Evolutionary conservation across 2,888 invertebrate species (phyloP), one percentile per base, ranked within the genome.

Genomic region (Amphipyra tragopoginis): DNA sequence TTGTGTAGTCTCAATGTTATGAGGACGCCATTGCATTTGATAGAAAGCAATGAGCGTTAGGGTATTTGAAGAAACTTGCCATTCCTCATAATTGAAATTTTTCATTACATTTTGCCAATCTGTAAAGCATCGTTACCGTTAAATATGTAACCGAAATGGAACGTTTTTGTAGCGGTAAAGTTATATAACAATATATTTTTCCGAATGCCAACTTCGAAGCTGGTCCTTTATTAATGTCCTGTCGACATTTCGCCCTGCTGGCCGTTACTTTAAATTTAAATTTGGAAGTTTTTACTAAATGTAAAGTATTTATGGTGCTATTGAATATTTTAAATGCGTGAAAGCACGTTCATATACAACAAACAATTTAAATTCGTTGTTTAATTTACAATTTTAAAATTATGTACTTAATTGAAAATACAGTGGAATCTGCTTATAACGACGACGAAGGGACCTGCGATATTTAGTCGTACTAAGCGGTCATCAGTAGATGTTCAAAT

Each of bases 191-290:
- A 67, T 72, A 58, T 67, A 77, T 74, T 60, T 66, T 61, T 48
- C 55, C 54, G 68, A 63, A 74, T 50, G 50, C 43, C 56, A 62
- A 53, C 39, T 68, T 65, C 58, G 64, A 53, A 62, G 61, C 54
- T 55, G 45, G 53, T 44, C 51, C n/a, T 64, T 73, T 48, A 77
- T 73, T 77, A 73, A 72, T 73, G 64, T 50, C 45, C 74, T 68
- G 74, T 59, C 77, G 64, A 73, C 74, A 68, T 77, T 51, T 51
- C 51, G 56, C 57, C 43, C 74, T 53, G 58, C 58, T 65, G 61
- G 77, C 50, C 64, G 48, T 45, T 40, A 53, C 52, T 59, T 56
- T 53, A 60, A 63, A 63, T 76, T 67, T 72, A 58, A 72, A 74
- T 72, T 55, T 29, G 11, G 34, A 58, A 56, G 13, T 67, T 66